Base-by-base conservation (phyloP, 2,888 invertebrate species). In the Acleris sparsana region DNA sequence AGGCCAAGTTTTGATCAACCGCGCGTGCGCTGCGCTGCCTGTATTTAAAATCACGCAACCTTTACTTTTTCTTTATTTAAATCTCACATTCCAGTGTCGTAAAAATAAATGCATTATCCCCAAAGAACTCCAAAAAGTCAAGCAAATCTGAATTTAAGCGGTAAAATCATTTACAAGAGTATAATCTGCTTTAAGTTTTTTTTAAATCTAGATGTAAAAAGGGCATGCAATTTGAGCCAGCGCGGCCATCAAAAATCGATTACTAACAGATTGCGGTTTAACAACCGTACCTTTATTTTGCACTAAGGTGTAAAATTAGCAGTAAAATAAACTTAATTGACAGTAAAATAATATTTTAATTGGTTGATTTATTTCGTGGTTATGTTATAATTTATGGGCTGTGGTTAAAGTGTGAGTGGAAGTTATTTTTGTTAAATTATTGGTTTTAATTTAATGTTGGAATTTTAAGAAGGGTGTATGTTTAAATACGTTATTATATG, bases 191-290 rank as follows among this genome's bases (percentile, higher is more conserved):
- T 52, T n/a, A 56, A 55, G 64, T 4, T 33, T 39, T 39, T 39
- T 39, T 33, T 39, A 9, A 29, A 39, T 39, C 60, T 65, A 65
- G 63, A 56, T 55, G 59, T 49, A 53, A 59, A 59, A 60, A 49
- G 57, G 57, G 46, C 57, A 46, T 46, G 55, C 63, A 57, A 58
- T 63, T 39, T 69, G 58, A 71, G 62, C 69, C 68, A 58, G 67
- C 65, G 76, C 80, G 79, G 82, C 80, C 88, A 89, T 90, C 87
- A 89, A 88, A 89, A 89, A 89, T 83, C 87, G 88, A 88, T 90
- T 89, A 89, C 79, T 75, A 55, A 79, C 82, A 87, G 85, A 90
- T 89, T 85, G 85, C 83, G 67, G 74, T 85, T 84, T 89, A 89
- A 89, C 84, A 80, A 84, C 87, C 75, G 72, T 67, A 66, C 70